Evolutionary conservation across 2,888 invertebrate genomes (phyloP), one percentile per base, ranked within the genome.

Genomic region (Polyploca ridens): DNA sequence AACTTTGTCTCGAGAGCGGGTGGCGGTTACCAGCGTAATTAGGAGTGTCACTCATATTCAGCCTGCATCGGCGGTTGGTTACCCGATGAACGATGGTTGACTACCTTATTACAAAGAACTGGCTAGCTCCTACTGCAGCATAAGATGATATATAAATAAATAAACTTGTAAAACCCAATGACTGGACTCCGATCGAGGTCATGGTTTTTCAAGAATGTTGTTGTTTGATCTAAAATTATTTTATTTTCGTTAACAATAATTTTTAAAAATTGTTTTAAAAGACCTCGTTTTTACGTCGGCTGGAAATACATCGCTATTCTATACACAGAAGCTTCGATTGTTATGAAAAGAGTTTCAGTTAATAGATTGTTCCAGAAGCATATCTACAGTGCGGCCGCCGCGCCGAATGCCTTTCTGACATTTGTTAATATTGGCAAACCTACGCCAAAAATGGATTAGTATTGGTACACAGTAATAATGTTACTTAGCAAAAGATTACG

Each of bases 21-120:
- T 27, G 63, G 49, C 62, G 64, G 67, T 65, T 69, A 64, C 69
- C 63, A 70, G 70, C 77, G 78, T 83, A 82, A 82, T 82, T 82
- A 79, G 79, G 72, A 68, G 74, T 81, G 84, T 82, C 81, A 84
- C 75, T 81, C 82, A 82, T 74, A 72, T 8, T 10, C 54, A 16
- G 49, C 16, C n/a, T 14, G 49, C 16, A 16, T 49, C 19, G 10
- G 10, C 3, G 19, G 54, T n/a, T 3, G 19, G 54, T n/a, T 19
- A 10, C 54, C 19, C 54, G 19, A 54, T 19, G 16, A 54, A 54
- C 7, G 54, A n/a, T 19, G 38, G 38, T 38, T 38, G 13, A 41
- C 4, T 13, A 41, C 38, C 8, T 10, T 38, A 10, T 38, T 38
- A 38, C 38, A 38, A 38, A 38, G 27, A 38, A 38, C 35, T 35